Evolutionary conservation across 2,113 vertebrate genomes (phyloP), one percentile per base, ranked within the genome.

Genomic region (Otus sunia): DNA sequence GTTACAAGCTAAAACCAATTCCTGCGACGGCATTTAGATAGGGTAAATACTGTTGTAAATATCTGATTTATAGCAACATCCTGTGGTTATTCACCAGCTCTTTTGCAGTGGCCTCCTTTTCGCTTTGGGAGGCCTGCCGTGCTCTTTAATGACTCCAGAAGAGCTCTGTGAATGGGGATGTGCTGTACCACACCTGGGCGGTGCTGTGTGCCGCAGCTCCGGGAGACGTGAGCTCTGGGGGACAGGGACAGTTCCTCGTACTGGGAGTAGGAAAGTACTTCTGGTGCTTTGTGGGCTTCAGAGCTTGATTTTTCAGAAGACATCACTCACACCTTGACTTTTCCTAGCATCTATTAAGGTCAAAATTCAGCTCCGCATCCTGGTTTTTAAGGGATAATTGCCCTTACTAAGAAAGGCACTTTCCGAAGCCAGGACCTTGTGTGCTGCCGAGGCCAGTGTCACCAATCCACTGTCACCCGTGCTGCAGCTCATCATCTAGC

Each of bases 11-110:
- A 94, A 97, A 97, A 87, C 76, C 78, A 76, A 37, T 97, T 97
- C 97, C 80, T 95, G 75, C 93, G 39, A 58, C 76, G 2, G 86
- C 91, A 10, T 98, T 97, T 92, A 91, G 89, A 64, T 74, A 76
- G 87, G 76, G 79, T 91, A 95, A 96, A 94, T 94, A 73, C 88
- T 27, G 58, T 49, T 97, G 83, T 97, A 96, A 97, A 94, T 86
- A 80, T 55, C 45, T 71, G 90, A 95, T 92, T 96, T 89, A 93
- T 75, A 27, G 91, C 91, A 90, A 11, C 71, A 37, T 83, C 76
- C 77, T 76, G 45, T 90, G 94, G 75, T 94, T 89, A 73, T 92
- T 94, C 96, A 73, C 91, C 90, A 58, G 79, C 79, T 80, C 45
- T 79, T 88, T 86, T 69, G 76, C 94, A 74, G 83, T 71, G 80